Conservation (phyloP, 2,113 vertebrate genomes). For the Mola mola region DNA sequence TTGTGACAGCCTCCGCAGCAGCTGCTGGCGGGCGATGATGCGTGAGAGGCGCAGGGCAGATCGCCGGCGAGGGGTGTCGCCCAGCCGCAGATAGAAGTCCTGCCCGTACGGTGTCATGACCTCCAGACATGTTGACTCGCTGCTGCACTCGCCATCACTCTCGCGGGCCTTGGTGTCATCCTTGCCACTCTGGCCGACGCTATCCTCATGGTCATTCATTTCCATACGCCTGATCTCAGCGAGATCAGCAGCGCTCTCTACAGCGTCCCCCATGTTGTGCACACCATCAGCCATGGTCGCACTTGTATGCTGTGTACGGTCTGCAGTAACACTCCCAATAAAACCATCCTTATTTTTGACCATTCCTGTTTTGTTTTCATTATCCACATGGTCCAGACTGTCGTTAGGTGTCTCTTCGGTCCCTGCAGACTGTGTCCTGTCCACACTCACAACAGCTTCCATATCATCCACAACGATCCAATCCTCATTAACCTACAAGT, state of each 20-base stretch:
- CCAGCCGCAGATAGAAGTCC: conserved; percentile 78
- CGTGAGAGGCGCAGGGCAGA: conserved; percentile 79
- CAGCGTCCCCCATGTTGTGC: background rate
- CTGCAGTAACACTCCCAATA: background rate
- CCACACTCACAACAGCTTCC: background rate
- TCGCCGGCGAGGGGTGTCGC: conserved; percentile 62
- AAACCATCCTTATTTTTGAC: background rate
- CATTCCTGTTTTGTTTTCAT: background rate
- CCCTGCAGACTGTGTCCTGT: conserved; percentile 11
- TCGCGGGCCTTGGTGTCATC: conserved; percentile 3
- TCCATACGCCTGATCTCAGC: conserved; percentile 6
- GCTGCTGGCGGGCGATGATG: conserved; percentile 77
- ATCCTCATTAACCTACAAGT: conserved; percentile 7
- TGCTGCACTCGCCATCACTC: conserved; percentile 45
- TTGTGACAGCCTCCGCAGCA: conserved; percentile 73
- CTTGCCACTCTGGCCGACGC: background rate
- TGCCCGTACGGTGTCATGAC: conserved; percentile 74
- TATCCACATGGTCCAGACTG: background rate
- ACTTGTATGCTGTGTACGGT: background rate
- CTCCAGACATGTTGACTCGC: conserved; percentile 63
- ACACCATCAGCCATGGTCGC: conserved; percentile 3
- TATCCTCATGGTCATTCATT: background rate
- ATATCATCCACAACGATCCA: background rate
- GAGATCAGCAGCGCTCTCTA: conserved; percentile 19
- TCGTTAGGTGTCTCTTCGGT: background rate